Conservation (phyloP, 2,113 vertebrate species). For the Bettongia penicillata region DNA sequence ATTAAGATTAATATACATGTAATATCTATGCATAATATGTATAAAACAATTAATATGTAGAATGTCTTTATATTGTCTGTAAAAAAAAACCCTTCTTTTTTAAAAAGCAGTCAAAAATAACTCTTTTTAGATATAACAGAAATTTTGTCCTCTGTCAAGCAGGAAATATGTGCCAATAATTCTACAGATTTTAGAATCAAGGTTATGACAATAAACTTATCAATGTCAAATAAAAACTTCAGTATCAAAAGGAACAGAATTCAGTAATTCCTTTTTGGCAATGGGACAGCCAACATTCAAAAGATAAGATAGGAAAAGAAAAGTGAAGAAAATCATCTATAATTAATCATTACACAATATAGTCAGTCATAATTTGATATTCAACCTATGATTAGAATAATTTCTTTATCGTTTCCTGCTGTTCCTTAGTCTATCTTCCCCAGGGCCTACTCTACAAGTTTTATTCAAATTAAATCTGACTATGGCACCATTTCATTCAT, state of each 20-base stretch:
- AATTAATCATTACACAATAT: neutral
- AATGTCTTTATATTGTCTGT: neutral
- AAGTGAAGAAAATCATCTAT: neutral
- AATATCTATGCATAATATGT: neutral
- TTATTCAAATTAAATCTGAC: neutral
- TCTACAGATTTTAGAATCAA: conserved; percentile 32
- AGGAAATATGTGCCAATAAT: neutral
- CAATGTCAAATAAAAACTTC: conserved; percentile 26
- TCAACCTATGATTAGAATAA: neutral
- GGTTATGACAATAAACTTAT: neutral
- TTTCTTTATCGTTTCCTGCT: conserved; percentile 4
- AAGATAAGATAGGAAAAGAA: neutral
- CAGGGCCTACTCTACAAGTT: neutral
- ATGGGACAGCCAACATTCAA: neutral
- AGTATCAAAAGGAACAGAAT: neutral
- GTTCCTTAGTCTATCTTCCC: neutral
- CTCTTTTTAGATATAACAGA: neutral
- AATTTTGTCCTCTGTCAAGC: neutral
- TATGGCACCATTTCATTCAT: neutral
- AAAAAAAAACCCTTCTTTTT: no score
- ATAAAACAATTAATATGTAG: neutral
- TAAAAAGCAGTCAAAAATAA: neutral
- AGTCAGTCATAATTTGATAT: neutral
- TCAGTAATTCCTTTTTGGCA: neutral
- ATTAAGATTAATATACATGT: no score